Evolutionary conservation across 1,140 invertebrate genomes (phyloP), one percentile per base, ranked within the genome.

Genomic region (Ostrea denselamellosa): DNA sequence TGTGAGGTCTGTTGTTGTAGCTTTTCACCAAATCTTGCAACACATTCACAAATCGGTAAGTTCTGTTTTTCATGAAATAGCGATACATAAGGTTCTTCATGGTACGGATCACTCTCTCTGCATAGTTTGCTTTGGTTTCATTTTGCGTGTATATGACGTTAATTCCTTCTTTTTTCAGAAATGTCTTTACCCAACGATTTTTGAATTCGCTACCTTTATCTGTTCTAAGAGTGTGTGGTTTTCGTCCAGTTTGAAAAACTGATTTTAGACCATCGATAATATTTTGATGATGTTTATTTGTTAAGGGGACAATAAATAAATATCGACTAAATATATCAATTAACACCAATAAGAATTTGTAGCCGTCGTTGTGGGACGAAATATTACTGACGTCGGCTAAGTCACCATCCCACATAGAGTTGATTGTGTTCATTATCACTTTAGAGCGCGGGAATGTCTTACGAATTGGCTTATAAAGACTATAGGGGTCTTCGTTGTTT

Each of bases 121-220:
- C 84, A 81, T 82, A 51, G 25, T 54, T 65, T 53, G 65, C 83
- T 89, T 85, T 53, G 0, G 28, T 62, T 22, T 86, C 83, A 44
- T 87, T 86, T 25, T 87, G 68, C 5, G 86, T 83, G 53, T 86
- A 87, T 25, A 83, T 81, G 14, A 56, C 62, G 19, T 82, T 28
- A 17, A 87, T 71, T 3, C 77, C 84, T 56, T 86, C 9, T 10
- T 58, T 54, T n/a, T 19, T 25, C 3, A 89, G 65, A 56, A 17
- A 89, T 10, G 71, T 44, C 25, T 89, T 85, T 17, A 81, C 19
- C 54, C 53, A 83, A 8, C 54, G 53, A 54, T 85, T 86, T 68
- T 83, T 82, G 71, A 89, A 89, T 84, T 89, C 84, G 4, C 51
- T 58, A n/a, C 85, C 89, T 34, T 71, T 71, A 53, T 89, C 89